Conservation (phyloP, 2,113 vertebrate species). For the Dendrocopos noguchii region DNA sequence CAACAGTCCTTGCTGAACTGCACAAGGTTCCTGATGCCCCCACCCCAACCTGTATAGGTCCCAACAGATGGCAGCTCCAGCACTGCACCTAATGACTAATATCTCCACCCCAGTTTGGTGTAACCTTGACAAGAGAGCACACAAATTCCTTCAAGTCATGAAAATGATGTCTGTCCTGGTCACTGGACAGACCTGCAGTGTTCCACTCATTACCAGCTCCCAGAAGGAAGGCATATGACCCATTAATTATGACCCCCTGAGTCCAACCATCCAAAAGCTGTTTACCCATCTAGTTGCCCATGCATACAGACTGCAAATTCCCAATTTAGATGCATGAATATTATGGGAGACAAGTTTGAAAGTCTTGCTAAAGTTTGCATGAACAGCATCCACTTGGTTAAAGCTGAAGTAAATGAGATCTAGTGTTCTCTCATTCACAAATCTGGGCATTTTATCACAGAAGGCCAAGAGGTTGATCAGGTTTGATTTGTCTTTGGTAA, state of each 20-base stretch:
- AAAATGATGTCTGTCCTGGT: not conserved
- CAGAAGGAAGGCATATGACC: not conserved
- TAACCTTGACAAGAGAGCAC: not conserved
- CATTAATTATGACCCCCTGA: accelerated
- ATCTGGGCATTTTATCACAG: not conserved
- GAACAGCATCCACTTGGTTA: not conserved
- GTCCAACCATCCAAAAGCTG: not conserved
- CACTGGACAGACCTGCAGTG: not conserved
- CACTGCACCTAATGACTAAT: not conserved
- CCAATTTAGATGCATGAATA: not conserved
- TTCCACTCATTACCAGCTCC: accelerated
- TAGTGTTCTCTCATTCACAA: not conserved
- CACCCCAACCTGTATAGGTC: not conserved
- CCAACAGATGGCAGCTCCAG: not conserved
- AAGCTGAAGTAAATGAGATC: not conserved
- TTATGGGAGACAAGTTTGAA: not conserved
- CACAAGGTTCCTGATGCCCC: accelerated
- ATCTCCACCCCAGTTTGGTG: not conserved
- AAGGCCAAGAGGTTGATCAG: not conserved
- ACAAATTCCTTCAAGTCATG: not conserved
- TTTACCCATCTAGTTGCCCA: not conserved
- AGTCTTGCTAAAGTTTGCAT: not conserved
- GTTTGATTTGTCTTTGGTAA: not conserved
- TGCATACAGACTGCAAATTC: not conserved
- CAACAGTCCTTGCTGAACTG: not conserved